Percentiles rank a stretch among this genome's conserved stretches.
Conservation (phyloP, 1,140 invertebrate genomes). For the Drosophila melanica region DNA sequence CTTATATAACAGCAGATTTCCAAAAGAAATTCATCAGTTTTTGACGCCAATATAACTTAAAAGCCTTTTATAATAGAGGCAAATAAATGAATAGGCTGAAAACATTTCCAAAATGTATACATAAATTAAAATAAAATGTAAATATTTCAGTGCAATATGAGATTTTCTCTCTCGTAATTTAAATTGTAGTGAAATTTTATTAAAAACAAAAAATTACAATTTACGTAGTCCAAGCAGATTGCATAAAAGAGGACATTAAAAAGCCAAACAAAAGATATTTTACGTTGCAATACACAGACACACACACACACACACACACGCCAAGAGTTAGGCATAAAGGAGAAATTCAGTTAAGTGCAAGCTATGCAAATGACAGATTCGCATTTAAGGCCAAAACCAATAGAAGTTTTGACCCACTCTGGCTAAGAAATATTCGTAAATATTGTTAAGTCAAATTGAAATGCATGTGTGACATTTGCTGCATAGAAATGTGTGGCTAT, state of each 20-base stretch:
- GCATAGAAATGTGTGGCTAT: constrained; percentile 10
- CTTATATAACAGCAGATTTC: background rate
- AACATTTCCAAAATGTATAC: background rate
- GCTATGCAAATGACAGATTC: constrained; percentile 71
- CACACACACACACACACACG: background rate
- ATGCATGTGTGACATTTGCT: constrained; percentile 58
- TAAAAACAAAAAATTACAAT: constrained; percentile 22
- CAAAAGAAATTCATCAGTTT: background rate
- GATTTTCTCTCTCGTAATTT: constrained; percentile 45
- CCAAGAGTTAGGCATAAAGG: no score
- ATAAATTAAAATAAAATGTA: background rate
- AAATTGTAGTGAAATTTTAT: constrained; percentile 63
- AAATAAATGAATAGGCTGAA: background rate
- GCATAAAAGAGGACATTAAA: constrained; percentile 52
- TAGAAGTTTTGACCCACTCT: background rate
- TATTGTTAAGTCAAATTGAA: constrained; percentile 71
- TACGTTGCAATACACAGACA: background rate
- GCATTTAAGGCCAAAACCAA: background rate
- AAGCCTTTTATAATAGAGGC: background rate
- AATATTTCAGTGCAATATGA: background rate
- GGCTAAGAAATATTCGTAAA: constrained; percentile 38
- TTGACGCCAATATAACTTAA: background rate
- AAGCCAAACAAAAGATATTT: constrained; percentile 52
- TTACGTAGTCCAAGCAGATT: constrained; percentile 3
- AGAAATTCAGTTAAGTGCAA: constrained; percentile 70